Base-by-base conservation (phyloP, 2,797 vertebrate genomes). In the Rousettus madagascariensis region DNA sequence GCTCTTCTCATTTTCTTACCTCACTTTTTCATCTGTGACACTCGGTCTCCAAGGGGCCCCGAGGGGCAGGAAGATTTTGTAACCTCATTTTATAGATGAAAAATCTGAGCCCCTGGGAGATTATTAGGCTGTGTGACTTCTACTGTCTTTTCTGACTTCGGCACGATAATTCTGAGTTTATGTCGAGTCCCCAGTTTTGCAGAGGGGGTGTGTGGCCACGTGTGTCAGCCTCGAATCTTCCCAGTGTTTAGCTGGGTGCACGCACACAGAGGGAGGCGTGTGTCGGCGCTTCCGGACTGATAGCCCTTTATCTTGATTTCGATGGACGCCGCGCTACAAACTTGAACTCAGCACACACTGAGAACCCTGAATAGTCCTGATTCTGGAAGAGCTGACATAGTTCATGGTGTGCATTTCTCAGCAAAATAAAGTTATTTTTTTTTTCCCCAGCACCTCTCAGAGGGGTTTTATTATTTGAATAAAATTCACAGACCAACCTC, bases 391-490 rank as follows among this genome's bases (percentile, higher is more conserved):
- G 33, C 30, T 97, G 88, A 43, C 2, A 1, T 88, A 97, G 96
- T 69, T 94, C 75, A 0, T 38, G 93, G 68, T 79, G 41, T 72
- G 63, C 66, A 26, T 86, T 86, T 17, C 0, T 4, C 94, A n/a
- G 61, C 63, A 95, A 95, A 96, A 96, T 41, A 65, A 74, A 6
- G 80, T 63, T 86, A 85, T 83, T 78, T 57, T 65, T 90, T 51
- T 49, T 88, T 19, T 41, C 33, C 36, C 33, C 36, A 24, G 65
- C 75, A 74, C 69, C 83, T 95, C 91, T 94, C 65, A 0, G 59
- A 87, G 84, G 90, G 89, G 96, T 97, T 98, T 97, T 97, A 97
- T 97, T 97, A 97, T 97, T 86, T 96, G 95, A 97, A 95, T 97
- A 96, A 98, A 97, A 97, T 97, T 96, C 96, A 96, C 69, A 96